Conservation (phyloP, 2,113 vertebrate genomes). For the Pandion haliaetus region DNA sequence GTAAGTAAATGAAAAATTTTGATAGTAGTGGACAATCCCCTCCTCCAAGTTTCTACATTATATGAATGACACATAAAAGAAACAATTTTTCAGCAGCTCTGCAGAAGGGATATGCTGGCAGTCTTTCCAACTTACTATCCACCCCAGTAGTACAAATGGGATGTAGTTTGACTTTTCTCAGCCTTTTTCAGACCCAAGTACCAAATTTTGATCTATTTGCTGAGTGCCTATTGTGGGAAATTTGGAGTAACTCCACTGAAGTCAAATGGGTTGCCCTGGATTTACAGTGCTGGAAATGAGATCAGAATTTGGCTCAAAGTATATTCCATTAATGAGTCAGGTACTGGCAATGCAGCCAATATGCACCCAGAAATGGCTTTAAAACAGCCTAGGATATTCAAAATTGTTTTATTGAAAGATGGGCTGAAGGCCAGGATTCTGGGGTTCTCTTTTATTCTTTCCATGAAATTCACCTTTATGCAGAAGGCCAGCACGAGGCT, state of each 20-base stretch:
- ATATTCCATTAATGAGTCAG: conserved; percentile 67
- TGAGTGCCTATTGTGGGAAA: conserved; percentile 47
- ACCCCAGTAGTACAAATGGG: background rate
- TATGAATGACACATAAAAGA: background rate
- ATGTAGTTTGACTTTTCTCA: conserved; percentile 20
- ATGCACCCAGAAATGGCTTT: conserved; percentile 55
- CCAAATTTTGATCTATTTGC: conserved; percentile 33
- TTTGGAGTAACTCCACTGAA: conserved; percentile 57
- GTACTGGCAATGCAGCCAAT: conserved; percentile 41
- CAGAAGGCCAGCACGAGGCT: background rate
- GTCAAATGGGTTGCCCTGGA: conserved; percentile 56
- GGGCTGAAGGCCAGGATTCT: conserved; percentile 52
- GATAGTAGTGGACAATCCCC: background rate
- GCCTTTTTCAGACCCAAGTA: conserved; percentile 13
- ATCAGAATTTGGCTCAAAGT: conserved; percentile 65
- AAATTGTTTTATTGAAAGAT: conserved; percentile 51
- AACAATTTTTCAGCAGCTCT: background rate
- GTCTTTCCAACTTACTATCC: background rate
- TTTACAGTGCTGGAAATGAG: conserved; percentile 65
- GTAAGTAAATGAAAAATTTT: background rate
- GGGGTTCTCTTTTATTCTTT: conserved; percentile 43
- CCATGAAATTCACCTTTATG: conserved; percentile 49
- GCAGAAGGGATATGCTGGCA: background rate
- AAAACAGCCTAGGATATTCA: conserved; percentile 40
- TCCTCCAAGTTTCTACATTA: background rate